These are phyloP conservation scores for Cryptosula pallasiana DNA, from an alignment of 2,888 invertebrate species.

Conservation along the genomic window DNA sequence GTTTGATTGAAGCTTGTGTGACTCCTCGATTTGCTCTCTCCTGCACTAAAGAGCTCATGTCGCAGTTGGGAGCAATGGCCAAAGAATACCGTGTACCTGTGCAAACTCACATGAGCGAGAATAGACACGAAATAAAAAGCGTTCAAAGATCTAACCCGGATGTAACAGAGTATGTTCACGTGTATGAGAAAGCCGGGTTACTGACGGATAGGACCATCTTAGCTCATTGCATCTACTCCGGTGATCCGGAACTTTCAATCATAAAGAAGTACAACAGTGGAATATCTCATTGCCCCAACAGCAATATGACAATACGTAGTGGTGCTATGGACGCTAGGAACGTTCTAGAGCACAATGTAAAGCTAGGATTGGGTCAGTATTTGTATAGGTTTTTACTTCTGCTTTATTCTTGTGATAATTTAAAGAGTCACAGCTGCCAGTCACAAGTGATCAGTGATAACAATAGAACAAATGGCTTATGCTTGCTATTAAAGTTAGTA, in stretches of 20 bases:
- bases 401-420: no score
- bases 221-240: conserved; percentile 76
- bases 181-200: conserved; percentile 70
- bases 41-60: conserved; percentile 68
- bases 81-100: conserved; percentile 64
- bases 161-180: conserved; percentile 64
- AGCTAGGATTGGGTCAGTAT: conserved; percentile 75
- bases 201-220: conserved; percentile 72
- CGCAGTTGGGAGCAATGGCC: conserved; percentile 65
- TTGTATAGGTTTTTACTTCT: no score
- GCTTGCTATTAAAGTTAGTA: no score
- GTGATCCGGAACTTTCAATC: conserved; percentile 65
- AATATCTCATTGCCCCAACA: conserved; percentile 80
- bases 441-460: no score
- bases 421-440: no score
- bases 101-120: conserved; percentile 85
- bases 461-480: no score
- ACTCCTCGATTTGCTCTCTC: conserved; percentile 79
- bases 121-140: conserved; percentile 65
- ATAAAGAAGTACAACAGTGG: conserved; percentile 63
- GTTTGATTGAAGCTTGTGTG: conserved; percentile 69
- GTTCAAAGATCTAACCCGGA: conserved; percentile 61
- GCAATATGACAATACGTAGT: conserved; percentile 70
- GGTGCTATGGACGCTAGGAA: conserved; percentile 73
- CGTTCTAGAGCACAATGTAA: conserved; percentile 62